phyloP scores from a whole-genome alignment of 1,140 invertebrate species.

The Papilio helenus region DNA sequence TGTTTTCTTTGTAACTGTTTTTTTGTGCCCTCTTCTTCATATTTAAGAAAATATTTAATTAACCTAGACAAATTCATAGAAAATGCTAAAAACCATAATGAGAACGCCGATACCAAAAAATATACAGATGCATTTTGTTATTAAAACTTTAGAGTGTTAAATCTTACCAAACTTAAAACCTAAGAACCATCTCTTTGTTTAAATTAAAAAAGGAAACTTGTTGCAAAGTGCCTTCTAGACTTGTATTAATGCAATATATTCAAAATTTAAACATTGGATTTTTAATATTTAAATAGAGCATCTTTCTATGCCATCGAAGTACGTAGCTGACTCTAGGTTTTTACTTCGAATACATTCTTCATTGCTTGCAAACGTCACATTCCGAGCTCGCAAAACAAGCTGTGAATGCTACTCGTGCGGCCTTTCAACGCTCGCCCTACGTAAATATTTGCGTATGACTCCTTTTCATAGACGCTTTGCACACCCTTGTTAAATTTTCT shows the following conservation, averaged over 20 bases:
- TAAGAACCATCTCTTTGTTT: no score
- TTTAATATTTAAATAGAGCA: conserved; percentile 50
- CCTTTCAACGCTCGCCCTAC: conserved; percentile 33
- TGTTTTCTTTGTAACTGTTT: neutral
- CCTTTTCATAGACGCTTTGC: conserved; percentile 38
- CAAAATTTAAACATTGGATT: no score
- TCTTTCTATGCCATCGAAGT: conserved; percentile 35
- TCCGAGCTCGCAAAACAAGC: conserved; percentile 60
- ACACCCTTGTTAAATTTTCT: conserved; percentile 36
- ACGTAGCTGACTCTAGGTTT: conserved; percentile 57
- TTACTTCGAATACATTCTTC: conserved; percentile 68
- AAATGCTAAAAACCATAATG: no score
- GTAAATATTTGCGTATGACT: conserved; percentile 44
- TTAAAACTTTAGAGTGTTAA: no score
- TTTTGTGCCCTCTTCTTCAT: neutral
- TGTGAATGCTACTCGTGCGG: conserved; percentile 48
- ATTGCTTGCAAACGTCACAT: conserved; percentile 61
- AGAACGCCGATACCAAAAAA: no score
- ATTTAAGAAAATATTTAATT: neutral
- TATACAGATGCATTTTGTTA: no score
- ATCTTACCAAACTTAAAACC: no score
- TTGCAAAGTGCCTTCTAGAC: no score
- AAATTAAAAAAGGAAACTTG: no score
- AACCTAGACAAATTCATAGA: no score
- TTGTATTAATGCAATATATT: no score